phyloP scores from a whole-genome alignment of 1,140 invertebrate genomes.

The Pantala flavescens region DNA sequence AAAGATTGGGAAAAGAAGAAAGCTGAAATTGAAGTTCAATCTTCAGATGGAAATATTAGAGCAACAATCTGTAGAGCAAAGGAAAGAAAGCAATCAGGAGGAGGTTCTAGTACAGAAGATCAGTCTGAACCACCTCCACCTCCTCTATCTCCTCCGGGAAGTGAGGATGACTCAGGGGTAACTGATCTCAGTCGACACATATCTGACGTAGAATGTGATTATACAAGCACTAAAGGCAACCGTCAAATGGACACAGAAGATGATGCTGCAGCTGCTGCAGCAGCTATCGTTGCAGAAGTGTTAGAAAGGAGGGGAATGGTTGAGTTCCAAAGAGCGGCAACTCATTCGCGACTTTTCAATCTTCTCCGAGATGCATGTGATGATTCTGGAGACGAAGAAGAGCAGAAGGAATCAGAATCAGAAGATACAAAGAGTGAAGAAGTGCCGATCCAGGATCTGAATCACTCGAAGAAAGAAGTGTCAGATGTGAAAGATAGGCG shows the following conservation, averaged over 20 bases:
- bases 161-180: conserved; percentile 57
- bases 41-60: conserved; percentile 44
- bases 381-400: conserved; percentile 30
- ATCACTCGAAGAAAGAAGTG: conserved; percentile 19
- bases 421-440: conserved; percentile 26
- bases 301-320: conserved; percentile 41
- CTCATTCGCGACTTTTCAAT: conserved; percentile 58
- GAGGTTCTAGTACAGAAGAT: background rate
- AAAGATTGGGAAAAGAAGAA: background rate
- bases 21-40: conserved; percentile 23
- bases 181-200: conserved; percentile 57
- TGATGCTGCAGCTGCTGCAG: background rate
- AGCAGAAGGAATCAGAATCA: conserved; percentile 28
- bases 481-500: conserved; percentile 28
- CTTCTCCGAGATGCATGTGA: conserved; percentile 48
- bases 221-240: background rate
- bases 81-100: background rate
- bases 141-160: background rate
- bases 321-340: conserved; percentile 55
- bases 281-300: conserved; percentile 30
- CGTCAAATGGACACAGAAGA: conserved; percentile 44
- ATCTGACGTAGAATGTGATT: conserved; percentile 44
- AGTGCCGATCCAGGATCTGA: conserved; percentile 26
- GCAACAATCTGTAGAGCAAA: background rate
- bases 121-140: conserved; percentile 10